phyloP scores from a whole-genome alignment of 2,888 invertebrate species.

The Cheilosia variabilis region DNA sequence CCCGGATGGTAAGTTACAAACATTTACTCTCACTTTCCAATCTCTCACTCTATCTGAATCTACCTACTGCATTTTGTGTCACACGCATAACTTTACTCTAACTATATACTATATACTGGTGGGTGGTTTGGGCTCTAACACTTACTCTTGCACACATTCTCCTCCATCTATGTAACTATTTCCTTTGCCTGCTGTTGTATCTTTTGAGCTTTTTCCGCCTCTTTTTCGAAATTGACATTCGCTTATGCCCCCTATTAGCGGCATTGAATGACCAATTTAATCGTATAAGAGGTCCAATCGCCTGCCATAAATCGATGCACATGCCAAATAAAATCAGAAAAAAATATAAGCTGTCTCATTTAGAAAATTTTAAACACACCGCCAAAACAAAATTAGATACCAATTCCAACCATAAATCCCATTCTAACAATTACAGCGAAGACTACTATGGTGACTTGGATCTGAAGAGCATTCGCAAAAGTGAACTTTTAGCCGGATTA shows the following conservation, averaged over 20 bases:
- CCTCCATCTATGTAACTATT: conserved; percentile 76
- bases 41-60: conserved; percentile 79
- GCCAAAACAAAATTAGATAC: conserved; percentile 55
- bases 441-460: conserved; percentile 98
- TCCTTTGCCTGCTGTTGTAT: conserved; percentile 18
- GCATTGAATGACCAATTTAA: conserved; percentile 38
- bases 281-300: conserved; percentile 43
- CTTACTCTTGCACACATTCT: conserved; percentile 84
- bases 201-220: conserved; percentile 34
- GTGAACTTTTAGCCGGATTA: conserved; percentile 93
- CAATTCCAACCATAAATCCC: conserved; percentile 69
- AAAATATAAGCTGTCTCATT: conserved; percentile 37
- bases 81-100: conserved; percentile 40
- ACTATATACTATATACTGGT: conserved; percentile 3
- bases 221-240: conserved; percentile 15
- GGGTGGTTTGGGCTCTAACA: conserved; percentile 50
- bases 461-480: conserved; percentile 97
- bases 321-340: conserved; percentile 36
- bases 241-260: conserved; percentile 46
- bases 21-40: conserved; percentile 77
- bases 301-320: conserved; percentile 64
- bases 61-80: background rate
- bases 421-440: conserved; percentile 89
- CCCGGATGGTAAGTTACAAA: conserved; percentile 93
- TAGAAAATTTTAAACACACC: conserved; percentile 34